Percentiles rank a stretch among this genome's conserved stretches.
Evolutionary conservation across 2,888 invertebrate species (phyloP).

Genomic region (Chrysomela aeneicollis): DNA sequence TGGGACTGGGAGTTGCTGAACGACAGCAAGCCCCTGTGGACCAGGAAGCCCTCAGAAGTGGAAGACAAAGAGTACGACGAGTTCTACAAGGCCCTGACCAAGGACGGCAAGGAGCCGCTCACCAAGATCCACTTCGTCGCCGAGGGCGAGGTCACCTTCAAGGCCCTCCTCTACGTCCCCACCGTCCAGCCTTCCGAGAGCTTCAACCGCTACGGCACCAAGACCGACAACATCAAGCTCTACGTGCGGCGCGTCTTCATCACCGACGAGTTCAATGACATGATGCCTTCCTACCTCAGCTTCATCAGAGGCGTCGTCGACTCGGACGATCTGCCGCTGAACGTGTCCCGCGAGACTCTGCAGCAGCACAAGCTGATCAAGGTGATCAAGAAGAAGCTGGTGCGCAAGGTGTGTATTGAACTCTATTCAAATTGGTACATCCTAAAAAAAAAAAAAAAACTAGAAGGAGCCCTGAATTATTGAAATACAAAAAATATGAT

Average conservation of each 20-base stretch:
- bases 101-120: conserved; percentile 84
- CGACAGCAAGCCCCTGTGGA: conserved; percentile 99
- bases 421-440: too few relatives aligned
- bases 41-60: conserved; percentile 87
- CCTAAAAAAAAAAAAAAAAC: too few relatives aligned
- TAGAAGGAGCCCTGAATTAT: too few relatives aligned
- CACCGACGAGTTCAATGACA: conserved; percentile 98
- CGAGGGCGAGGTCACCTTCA: conserved; percentile 99
- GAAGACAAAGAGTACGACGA: conserved; percentile 88
- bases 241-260: conserved; percentile 99
- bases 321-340: conserved; percentile 97
- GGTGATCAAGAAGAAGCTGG: conserved; percentile 18
- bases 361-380: conserved; percentile 99
- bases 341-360: conserved; percentile 96
- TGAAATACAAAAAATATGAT: too few relatives aligned
- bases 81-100: conserved; percentile 95
- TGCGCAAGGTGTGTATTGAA: too few relatives aligned
- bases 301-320: conserved; percentile 98
- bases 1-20: conserved; percentile 99
- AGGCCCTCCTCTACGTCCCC: conserved; percentile 94
- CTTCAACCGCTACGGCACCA: conserved; percentile 93
- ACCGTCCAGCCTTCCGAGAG: conserved; percentile 89
- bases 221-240: conserved; percentile 93
- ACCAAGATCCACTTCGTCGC: conserved; percentile 95
- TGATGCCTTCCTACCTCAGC: conserved; percentile 97